Percentiles rank a stretch among this genome's conserved stretches.
phyloP scores from a whole-genome alignment of 2,797 vertebrate species.

The Hozukius guyotensis region DNA sequence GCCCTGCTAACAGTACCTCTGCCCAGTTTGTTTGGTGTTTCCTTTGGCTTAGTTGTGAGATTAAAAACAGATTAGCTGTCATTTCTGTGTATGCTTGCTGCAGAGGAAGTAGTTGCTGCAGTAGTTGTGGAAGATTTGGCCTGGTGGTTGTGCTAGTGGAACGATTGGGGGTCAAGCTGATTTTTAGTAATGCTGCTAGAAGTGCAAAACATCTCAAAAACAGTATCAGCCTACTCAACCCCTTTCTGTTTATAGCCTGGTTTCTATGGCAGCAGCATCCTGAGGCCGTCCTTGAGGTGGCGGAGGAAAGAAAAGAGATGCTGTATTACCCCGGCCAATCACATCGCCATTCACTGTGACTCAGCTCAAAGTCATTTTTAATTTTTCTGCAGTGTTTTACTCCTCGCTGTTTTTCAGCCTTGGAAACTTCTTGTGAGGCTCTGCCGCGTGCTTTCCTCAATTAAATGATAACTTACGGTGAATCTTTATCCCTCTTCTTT shows the following conservation, averaged over 20 bases:
- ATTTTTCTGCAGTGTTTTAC: background rate
- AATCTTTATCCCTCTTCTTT: constrained; percentile 11
- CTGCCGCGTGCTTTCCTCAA: background rate
- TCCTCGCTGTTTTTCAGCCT: background rate
- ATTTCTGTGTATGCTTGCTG: too few species aligned
- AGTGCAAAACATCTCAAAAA: background rate
- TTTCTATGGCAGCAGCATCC: constrained; percentile 49
- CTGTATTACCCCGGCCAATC: background rate
- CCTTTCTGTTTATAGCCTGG: constrained; percentile 36
- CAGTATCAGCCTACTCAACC: background rate
- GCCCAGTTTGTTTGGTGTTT: too few species aligned
- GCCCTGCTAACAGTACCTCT: too few species aligned
- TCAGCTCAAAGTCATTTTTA: constrained; percentile 1
- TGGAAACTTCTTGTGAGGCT: background rate
- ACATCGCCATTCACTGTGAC: constrained; percentile 9
- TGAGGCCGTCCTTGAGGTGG: constrained; percentile 14
- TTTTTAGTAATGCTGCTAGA: background rate
- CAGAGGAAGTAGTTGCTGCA: too few species aligned
- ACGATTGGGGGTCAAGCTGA: background rate
- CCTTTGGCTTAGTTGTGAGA: too few species aligned
- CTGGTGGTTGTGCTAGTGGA: background rate
- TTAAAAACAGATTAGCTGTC: too few species aligned
- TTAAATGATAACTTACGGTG: constrained; percentile 25
- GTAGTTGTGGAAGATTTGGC: background rate
- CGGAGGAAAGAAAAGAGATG: background rate